A percentile compares a stretch with the other conserved stretches of the same genome.
These are phyloP conservation scores for Apotomis betuletana DNA, from an alignment of 2,888 invertebrate genomes.

Conservation along the genomic window DNA sequence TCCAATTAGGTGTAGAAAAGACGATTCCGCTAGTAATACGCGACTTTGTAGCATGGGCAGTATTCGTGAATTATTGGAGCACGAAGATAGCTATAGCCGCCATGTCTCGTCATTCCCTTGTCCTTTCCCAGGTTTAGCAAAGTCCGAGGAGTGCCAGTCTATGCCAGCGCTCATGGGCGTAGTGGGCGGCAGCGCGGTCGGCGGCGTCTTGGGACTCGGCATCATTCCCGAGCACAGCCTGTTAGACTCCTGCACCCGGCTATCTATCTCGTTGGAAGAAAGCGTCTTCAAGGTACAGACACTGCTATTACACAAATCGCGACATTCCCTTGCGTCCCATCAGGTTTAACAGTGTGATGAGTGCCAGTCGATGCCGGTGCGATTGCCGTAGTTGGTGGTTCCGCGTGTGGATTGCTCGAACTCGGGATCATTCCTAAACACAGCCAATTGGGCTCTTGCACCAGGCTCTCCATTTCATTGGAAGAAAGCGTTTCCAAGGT, in stretches of 20 bases:
- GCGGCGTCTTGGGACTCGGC: slow-evolving; percentile 84
- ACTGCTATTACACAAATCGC: too few relatives aligned
- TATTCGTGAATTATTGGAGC: too few relatives aligned
- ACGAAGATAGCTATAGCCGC: too few relatives aligned
- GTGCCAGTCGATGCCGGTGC: too few relatives aligned
- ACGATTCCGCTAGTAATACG: too few relatives aligned
- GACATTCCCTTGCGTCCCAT: too few relatives aligned
- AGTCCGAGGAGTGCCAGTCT: slow-evolving; percentile 95
- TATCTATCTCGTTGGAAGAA: slow-evolving; percentile 93
- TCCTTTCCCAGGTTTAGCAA: slow-evolving; percentile 85
- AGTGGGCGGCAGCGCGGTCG: slow-evolving; percentile 83
- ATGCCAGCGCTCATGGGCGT: slow-evolving; percentile 92
- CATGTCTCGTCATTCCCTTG: too few relatives aligned
- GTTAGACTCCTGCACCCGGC: slow-evolving; percentile 92
- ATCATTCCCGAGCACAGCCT: slow-evolving; percentile 94
- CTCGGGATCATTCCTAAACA: slow-evolving; percentile 94
- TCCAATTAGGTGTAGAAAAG: too few relatives aligned
- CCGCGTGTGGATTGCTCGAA: slow-evolving; percentile 43
- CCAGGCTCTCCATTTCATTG: slow-evolving; percentile 92
- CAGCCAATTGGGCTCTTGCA: slow-evolving; percentile 92
- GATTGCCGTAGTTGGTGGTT: too few relatives aligned
- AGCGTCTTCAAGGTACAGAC: slow-evolving; percentile 77
- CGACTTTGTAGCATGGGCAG: too few relatives aligned
- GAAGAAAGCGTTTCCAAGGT: slow-evolving; percentile 86
- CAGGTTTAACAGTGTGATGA: too few relatives aligned